These are phyloP conservation scores for Beroe forskalii DNA, from an alignment of 37 sponge, comb jelly and placozoan species.

Conservation along the genomic window DNA sequence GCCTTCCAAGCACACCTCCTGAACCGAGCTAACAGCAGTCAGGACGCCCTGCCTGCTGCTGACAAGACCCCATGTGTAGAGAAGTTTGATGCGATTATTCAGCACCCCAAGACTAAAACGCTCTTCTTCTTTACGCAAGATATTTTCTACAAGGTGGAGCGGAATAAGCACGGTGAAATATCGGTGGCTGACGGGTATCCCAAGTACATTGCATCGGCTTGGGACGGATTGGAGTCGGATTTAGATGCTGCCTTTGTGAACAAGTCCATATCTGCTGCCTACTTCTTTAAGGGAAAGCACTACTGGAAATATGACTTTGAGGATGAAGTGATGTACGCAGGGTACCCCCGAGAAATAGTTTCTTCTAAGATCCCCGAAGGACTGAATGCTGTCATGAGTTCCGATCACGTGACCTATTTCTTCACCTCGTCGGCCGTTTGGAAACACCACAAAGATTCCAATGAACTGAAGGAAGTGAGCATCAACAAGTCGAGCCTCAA, in stretches of 20 bases:
- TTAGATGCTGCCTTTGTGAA: constrained; percentile 30
- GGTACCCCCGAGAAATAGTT: background rate
- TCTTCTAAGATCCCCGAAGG: background rate
- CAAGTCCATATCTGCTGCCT: background rate
- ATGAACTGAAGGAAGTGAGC: background rate
- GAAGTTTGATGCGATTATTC: constrained; percentile 6
- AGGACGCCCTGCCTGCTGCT: background rate
- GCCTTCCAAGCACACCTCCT: background rate
- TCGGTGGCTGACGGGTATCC: background rate
- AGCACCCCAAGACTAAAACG: background rate
- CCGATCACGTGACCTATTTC: background rate
- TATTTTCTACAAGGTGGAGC: constrained; percentile 37
- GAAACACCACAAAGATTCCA: background rate
- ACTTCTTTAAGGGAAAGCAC: constrained; percentile 24
- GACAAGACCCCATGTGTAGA: background rate
- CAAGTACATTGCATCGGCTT: constrained; percentile 8
- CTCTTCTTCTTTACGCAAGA: constrained; percentile 17
- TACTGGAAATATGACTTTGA: constrained; percentile 33
- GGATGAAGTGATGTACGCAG: background rate
- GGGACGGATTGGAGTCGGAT: background rate
- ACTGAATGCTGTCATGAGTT: background rate
- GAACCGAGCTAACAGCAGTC: background rate
- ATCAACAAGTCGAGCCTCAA: background rate
- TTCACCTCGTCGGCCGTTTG: background rate
- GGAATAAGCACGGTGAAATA: constrained; percentile 11